Evolutionary conservation across 2,888 invertebrate species (phyloP).

Genomic region (Psylliodes chrysocephalus): DNA sequence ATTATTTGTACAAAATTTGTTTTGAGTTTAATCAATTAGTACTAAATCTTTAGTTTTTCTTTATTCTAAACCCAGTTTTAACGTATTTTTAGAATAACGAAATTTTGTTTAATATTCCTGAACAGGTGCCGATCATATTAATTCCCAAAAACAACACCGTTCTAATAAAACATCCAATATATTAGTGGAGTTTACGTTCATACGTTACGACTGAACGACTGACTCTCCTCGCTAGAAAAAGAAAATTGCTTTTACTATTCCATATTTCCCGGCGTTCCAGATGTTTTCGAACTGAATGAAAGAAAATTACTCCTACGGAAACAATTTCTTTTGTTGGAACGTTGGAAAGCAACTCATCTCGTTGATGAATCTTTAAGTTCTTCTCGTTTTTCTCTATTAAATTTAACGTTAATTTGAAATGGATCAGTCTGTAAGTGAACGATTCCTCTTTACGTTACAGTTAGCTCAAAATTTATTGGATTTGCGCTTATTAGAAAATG

Average conservation of each 20-base stretch:
- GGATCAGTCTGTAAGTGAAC: not conserved
- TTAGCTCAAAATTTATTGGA: too few species aligned
- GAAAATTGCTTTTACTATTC: constrained; percentile 27
- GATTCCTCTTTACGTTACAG: not conserved
- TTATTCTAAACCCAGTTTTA: too few species aligned
- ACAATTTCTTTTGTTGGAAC: constrained; percentile 25
- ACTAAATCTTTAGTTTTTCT: too few species aligned
- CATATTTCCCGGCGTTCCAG: constrained; percentile 23
- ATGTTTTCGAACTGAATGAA: constrained; percentile 27
- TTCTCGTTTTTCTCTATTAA: not conserved
- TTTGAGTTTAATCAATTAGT: too few species aligned
- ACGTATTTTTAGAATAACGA: not conserved
- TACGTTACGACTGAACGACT: not conserved
- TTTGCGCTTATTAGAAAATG: too few species aligned
- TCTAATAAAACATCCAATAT: not conserved
- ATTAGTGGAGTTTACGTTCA: not conserved
- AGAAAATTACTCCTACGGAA: constrained; percentile 25
- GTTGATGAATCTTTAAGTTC: constrained; percentile 16
- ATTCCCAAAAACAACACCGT: not conserved
- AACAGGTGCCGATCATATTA: not conserved
- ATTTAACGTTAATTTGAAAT: constrained; percentile 13
- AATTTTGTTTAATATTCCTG: not conserved
- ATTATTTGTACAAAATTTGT: too few species aligned
- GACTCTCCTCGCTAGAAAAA: constrained; percentile 1
- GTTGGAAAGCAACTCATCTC: constrained; percentile 17